Percentiles rank a stretch among this genome's conserved stretches.
Conservation (phyloP, 2,113 vertebrate genomes). For the Ictalurus punctatus region DNA sequence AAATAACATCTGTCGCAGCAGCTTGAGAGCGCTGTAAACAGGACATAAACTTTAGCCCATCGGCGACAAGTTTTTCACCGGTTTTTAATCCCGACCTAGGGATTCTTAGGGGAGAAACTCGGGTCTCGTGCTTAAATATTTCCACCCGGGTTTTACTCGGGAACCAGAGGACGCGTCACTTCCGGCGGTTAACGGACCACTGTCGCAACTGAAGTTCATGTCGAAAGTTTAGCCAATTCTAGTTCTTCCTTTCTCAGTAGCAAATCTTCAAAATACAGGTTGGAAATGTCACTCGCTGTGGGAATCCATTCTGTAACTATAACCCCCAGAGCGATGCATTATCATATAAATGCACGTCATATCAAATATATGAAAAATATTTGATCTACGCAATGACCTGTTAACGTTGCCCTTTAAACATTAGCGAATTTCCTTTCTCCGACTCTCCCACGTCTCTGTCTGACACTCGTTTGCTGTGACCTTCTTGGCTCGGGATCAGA, state of each 20-base stretch:
- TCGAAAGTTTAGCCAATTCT: not conserved
- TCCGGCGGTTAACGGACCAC: not conserved
- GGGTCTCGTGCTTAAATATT: not conserved
- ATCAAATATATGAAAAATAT: not conserved
- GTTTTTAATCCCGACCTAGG: not conserved
- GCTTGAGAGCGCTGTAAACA: slow-evolving; percentile 6
- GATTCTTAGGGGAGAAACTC: not conserved
- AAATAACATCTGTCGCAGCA: slow-evolving; percentile 30
- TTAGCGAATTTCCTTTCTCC: not conserved
- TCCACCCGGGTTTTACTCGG: not conserved
- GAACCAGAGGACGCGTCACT: not conserved
- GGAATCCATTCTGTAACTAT: not conserved
- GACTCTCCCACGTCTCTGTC: slow-evolving; percentile 47
- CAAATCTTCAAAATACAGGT: not conserved
- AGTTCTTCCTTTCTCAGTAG: not conserved
- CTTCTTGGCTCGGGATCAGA: slow-evolving; percentile 63
- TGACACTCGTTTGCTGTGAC: slow-evolving; percentile 41
- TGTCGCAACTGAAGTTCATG: not conserved
- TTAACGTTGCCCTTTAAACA: not conserved
- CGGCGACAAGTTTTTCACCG: not conserved
- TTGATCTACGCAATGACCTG: not conserved
- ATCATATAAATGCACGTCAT: not conserved
- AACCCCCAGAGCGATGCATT: not conserved
- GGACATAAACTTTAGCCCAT: not conserved
- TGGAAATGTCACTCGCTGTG: too few species aligned